A percentile compares a stretch with the other conserved stretches of the same genome.
These are phyloP conservation scores for Hylaeus volcanicus DNA, from an alignment of 1,140 invertebrate species.

Conservation along the genomic window DNA sequence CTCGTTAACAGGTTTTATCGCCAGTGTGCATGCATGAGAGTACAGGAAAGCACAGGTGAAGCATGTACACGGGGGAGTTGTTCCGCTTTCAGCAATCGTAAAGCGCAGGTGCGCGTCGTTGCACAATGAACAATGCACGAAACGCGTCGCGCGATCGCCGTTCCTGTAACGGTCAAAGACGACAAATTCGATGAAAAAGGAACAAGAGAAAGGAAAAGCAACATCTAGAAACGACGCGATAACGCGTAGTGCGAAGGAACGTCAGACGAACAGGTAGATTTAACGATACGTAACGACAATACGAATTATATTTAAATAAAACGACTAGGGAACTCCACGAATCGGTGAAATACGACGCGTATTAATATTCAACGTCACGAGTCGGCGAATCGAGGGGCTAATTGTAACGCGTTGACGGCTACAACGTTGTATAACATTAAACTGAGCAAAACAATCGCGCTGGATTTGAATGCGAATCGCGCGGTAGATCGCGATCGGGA, in stretches of 20 bases:
- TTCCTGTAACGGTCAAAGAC: slow-evolving; percentile 40
- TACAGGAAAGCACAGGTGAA: slow-evolving; percentile 66
- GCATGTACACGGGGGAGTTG: slow-evolving; percentile 61
- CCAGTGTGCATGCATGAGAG: slow-evolving; percentile 22
- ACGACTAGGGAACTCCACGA: too few relatives aligned
- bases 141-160: slow-evolving; percentile 25
- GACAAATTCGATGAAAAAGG: background rate
- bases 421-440: slow-evolving; percentile 8
- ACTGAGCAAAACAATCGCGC: slow-evolving; percentile 20
- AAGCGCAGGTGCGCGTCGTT: slow-evolving; percentile 67
- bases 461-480: slow-evolving; percentile 20
- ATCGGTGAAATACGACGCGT: background rate
- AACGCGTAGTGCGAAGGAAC: too few relatives aligned
- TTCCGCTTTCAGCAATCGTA: slow-evolving; percentile 65
- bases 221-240: background rate
- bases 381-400: slow-evolving; percentile 26
- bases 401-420: slow-evolving; percentile 18
- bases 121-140: slow-evolving; percentile 67
- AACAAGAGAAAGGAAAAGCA: background rate
- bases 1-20: slow-evolving; percentile 43
- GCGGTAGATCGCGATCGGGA: background rate
- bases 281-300: too few relatives aligned
- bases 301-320: too few relatives aligned
- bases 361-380: slow-evolving; percentile 36
- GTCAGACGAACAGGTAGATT: too few relatives aligned